These are phyloP conservation scores for Stomorhina lunata DNA, from an alignment of 2,888 invertebrate species.

Conservation along the genomic window DNA sequence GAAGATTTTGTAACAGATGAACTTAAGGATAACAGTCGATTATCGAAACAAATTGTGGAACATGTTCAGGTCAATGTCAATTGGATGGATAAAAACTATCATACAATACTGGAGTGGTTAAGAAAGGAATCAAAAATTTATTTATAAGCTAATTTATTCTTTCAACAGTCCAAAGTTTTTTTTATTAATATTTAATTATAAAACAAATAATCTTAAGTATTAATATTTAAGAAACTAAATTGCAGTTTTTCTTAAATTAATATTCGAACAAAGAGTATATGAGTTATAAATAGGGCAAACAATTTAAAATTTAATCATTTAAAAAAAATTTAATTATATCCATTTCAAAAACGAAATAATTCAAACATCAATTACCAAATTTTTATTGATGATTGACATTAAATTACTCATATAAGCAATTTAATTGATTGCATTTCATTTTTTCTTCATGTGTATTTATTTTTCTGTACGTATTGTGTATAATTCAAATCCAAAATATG, in stretches of 20 bases:
- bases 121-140: slow-evolving; percentile 32
- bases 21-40: slow-evolving; percentile 85
- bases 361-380: not conserved
- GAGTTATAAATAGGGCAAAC: not conserved
- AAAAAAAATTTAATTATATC: too few relatives aligned
- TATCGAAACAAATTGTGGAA: slow-evolving; percentile 90
- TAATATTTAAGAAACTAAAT: slow-evolving; percentile 8
- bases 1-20: slow-evolving; percentile 85
- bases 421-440: not conserved
- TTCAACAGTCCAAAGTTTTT: not conserved
- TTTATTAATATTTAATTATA: not conserved
- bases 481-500: not conserved
- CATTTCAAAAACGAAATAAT: too few relatives aligned
- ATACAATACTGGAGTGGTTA: slow-evolving; percentile 88
- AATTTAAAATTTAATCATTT: too few relatives aligned
- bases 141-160: slow-evolving; percentile 29
- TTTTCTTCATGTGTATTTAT: not conserved
- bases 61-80: slow-evolving; percentile 89
- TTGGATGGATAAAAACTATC: slow-evolving; percentile 90
- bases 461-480: not conserved
- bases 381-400: not conserved
- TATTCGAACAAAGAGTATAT: not conserved
- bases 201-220: slow-evolving; percentile 39
- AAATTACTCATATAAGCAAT: not conserved
- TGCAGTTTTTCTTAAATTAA: not conserved